These are phyloP conservation scores for Cecropterus lyciades DNA, from an alignment of 1,140 invertebrate genomes.

Conservation along the genomic window DNA sequence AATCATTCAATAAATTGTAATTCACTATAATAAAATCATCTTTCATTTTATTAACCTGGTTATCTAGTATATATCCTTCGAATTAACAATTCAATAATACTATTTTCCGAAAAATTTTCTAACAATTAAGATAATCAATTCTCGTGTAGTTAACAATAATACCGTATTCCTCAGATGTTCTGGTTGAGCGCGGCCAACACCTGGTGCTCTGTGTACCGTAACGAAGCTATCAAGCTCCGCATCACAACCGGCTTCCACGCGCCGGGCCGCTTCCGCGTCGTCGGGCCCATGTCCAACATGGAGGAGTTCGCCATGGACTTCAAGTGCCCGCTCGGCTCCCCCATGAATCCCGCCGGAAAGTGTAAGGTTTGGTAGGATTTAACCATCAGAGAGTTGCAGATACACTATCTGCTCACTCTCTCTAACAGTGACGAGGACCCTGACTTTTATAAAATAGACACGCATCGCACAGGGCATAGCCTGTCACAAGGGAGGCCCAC, in stretches of 20 bases:
- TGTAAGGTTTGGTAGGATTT: slow-evolving; percentile 92
- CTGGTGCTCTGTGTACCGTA: slow-evolving; percentile 86
- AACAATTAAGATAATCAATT: too few species aligned
- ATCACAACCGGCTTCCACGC: slow-evolving; percentile 92
- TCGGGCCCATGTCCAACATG: slow-evolving; percentile 95
- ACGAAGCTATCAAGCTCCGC: slow-evolving; percentile 89
- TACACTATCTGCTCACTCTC: slow-evolving; percentile 7
- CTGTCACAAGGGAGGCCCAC: neutral
- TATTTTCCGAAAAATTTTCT: too few species aligned
- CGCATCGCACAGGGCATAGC: neutral
- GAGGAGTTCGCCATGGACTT: slow-evolving; percentile 94
- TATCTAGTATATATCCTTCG: too few species aligned
- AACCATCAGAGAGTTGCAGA: slow-evolving; percentile 5
- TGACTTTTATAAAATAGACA: slow-evolving; percentile 10
- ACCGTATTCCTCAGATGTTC: slow-evolving; percentile 81
- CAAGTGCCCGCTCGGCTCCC: slow-evolving; percentile 91
- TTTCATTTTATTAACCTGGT: too few species aligned
- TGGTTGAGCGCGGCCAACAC: slow-evolving; percentile 87
- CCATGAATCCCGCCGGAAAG: slow-evolving; percentile 95
- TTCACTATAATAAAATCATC: too few species aligned
- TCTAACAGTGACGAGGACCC: slow-evolving; percentile 1
- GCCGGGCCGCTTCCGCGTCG: slow-evolving; percentile 92
- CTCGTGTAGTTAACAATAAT: too few species aligned
- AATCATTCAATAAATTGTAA: too few species aligned
- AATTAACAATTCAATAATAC: too few species aligned